Base-by-base conservation (phyloP, 2,888 invertebrate genomes). In the Carcina quercana region DNA sequence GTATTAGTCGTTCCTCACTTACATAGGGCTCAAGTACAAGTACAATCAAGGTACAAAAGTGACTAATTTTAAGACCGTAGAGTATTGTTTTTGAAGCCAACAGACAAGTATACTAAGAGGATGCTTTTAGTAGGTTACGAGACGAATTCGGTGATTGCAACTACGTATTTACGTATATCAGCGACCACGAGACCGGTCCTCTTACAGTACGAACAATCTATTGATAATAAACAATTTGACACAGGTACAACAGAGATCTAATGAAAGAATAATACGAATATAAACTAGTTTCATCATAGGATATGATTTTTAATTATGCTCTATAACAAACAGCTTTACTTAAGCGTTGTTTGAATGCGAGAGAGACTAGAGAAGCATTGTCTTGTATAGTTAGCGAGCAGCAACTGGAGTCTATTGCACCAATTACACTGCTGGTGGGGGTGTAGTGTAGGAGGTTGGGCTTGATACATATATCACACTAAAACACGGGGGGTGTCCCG, bases 201-300 rank as follows among this genome's bases (percentile, higher is more conserved):
- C 70, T 70, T 73, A 76, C 45, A 70, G 71, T 73, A 74, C 69
- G 65, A 61, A 67, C 67, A 71, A 73, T n/a, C 76, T 69, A 67
- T 67, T 63, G 70, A 73, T 62, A 69, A 76, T 57, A 76, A 70
- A 73, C 70, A 71, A 78, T 74, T 76, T 72, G 62, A 78, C 72
- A 72, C 82, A 82, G 83, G 83, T 83, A 83, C 83, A 76, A 80
- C 75, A 82, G 82, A 82, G 83, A 83, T 83, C 83, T 82, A 82
- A 76, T 78, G 75, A 79, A 80, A 80, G 66, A 78, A 79, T 83
- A 82, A 82, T 82, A 79, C 76, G 59, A 78, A 71, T 72, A 79
- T 64, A 71, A 74, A 79, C 82, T 82, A 82, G 66, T 66, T 66
- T 70, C 58, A 74, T 46, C 66, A 65, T 73, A 82, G 80, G 80